Evolutionary conservation across 2,113 vertebrate genomes (phyloP).

Genomic region (Boulengeromyrus knoepffleri): DNA sequence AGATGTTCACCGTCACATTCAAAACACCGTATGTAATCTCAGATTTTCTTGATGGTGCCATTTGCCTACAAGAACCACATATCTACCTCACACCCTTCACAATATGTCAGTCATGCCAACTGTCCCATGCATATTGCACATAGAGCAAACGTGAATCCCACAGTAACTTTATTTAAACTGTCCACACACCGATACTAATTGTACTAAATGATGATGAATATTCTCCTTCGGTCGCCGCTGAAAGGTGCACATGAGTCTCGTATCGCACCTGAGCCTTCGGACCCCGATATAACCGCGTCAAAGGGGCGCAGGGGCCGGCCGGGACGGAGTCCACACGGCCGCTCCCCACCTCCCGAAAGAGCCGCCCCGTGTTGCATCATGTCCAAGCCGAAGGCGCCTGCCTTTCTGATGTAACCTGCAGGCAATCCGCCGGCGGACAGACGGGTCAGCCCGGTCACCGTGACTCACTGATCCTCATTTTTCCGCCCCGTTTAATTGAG

Average conservation of each 20-base stretch:
- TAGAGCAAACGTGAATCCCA: not conserved
- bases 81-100: not conserved
- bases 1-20: not conserved
- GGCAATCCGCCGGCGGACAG: not conserved
- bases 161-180: not conserved
- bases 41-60: not conserved
- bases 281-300: not conserved
- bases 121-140: not conserved
- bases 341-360: not conserved
- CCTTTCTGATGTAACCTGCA: constrained; percentile 18
- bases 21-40: not conserved
- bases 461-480: not conserved
- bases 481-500: not conserved
- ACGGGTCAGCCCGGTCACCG: not conserved
- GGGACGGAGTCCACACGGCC: not conserved
- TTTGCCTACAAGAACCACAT: not conserved
- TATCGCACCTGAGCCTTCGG: not conserved
- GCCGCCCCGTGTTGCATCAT: not conserved
- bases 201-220: not conserved
- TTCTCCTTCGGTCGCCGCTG: not conserved
- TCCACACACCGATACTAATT: not conserved
- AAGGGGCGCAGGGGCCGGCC: too few relatives aligned
- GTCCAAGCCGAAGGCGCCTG: too few relatives aligned
- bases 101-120: not conserved
- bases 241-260: not conserved